phyloP scores from a whole-genome alignment of 2,888 invertebrate species.

The Mactromeris polynyma region DNA sequence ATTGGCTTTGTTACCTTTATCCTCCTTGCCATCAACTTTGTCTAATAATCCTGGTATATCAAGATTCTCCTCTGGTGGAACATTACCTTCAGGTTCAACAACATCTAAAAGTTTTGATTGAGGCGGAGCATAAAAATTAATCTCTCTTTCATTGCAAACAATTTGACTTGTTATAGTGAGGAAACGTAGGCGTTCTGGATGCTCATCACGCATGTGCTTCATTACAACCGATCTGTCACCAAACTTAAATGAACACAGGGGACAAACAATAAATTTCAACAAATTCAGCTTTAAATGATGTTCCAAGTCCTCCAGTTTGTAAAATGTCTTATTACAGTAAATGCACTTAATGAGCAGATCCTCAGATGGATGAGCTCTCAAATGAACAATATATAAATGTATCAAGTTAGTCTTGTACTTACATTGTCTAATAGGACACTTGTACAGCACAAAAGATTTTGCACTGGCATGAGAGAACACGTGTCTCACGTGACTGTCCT shows the following conservation, averaged over 20 bases:
- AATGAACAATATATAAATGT: slow-evolving; percentile 76
- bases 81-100: neutral
- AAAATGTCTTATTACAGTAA: slow-evolving; percentile 77
- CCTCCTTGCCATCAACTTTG: slow-evolving; percentile 45
- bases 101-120: neutral
- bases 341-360: slow-evolving; percentile 73
- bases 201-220: slow-evolving; percentile 76
- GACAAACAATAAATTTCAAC: slow-evolving; percentile 81
- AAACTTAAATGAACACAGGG: slow-evolving; percentile 80
- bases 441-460: slow-evolving; percentile 75
- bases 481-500: slow-evolving; percentile 79
- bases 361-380: slow-evolving; percentile 71
- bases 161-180: slow-evolving; percentile 81
- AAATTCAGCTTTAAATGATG: slow-evolving; percentile 78
- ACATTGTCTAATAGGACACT: slow-evolving; percentile 78
- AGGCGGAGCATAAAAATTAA: slow-evolving; percentile 67
- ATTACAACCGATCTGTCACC: slow-evolving; percentile 73
- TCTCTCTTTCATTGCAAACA: slow-evolving; percentile 80
- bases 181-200: slow-evolving; percentile 80
- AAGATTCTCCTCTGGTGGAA: slow-evolving; percentile 9
- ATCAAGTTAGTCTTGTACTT: slow-evolving; percentile 80
- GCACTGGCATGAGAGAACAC: slow-evolving; percentile 78
- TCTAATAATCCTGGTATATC: slow-evolving; percentile 54
- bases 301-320: slow-evolving; percentile 65
- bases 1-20: neutral